phyloP scores from a whole-genome alignment of 1,140 invertebrate genomes.

The Gryllus bimaculatus region DNA sequence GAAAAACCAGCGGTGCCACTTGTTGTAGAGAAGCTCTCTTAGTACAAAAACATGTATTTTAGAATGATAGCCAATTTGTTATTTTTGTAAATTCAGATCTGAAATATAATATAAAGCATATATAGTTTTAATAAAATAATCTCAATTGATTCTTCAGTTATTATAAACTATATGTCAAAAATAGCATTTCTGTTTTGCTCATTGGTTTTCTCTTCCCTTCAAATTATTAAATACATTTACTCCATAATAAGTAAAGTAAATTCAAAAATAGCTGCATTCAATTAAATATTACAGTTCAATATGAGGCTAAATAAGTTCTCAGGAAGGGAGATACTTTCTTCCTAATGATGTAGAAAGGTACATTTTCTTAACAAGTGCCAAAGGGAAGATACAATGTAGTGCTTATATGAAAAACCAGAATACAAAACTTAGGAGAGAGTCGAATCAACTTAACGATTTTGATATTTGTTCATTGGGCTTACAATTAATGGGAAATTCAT shows the following conservation, averaged over 20 bases:
- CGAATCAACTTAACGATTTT: too few relatives aligned
- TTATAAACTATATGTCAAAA: neutral
- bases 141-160: neutral
- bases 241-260: neutral
- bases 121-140: slow-evolving; percentile 6
- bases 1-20: too few relatives aligned
- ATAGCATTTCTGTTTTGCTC: neutral
- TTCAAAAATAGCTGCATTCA: neutral
- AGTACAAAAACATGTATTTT: too few relatives aligned
- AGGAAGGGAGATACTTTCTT: neutral
- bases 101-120: neutral
- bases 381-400: neutral
- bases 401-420: neutral
- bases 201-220: neutral
- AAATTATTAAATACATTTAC: neutral
- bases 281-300: neutral
- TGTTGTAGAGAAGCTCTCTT: too few relatives aligned
- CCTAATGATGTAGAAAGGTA: neutral
- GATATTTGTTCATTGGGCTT: too few relatives aligned
- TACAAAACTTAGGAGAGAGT: neutral
- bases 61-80: too few relatives aligned
- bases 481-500: neutral
- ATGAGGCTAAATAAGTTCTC: neutral
- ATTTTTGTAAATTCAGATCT: too few relatives aligned
- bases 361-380: neutral